phyloP scores from a whole-genome alignment of 2,888 invertebrate genomes.

The Julus scandinavius region DNA sequence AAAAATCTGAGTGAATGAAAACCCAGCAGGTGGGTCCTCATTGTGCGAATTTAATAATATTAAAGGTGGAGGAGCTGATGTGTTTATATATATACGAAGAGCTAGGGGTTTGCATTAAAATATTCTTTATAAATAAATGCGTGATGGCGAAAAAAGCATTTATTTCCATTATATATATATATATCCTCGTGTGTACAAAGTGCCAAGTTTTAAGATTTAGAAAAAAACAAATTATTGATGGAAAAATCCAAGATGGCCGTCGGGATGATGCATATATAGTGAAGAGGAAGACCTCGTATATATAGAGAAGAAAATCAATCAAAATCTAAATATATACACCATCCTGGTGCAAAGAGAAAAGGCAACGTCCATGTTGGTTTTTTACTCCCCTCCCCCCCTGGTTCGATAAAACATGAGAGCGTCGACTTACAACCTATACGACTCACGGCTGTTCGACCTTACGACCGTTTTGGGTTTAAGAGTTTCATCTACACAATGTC shows the following conservation, averaged over 20 bases:
- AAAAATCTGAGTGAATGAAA: not conserved
- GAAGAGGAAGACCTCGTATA: not conserved
- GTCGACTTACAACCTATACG: too few relatives aligned
- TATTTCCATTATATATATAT: not conserved
- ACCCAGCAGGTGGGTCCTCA: conserved; percentile 23
- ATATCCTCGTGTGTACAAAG: not conserved
- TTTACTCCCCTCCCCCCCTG: not conserved
- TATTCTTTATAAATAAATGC: not conserved
- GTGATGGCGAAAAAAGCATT: not conserved
- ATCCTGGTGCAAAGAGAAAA: not conserved
- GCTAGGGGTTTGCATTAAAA: not conserved
- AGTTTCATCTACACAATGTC: too few relatives aligned
- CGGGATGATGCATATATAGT: not conserved
- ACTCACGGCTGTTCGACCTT: too few relatives aligned
- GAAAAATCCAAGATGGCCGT: not conserved
- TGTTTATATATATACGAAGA: not conserved
- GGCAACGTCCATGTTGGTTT: not conserved
- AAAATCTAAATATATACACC: conserved; percentile 1
- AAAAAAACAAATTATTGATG: not conserved
- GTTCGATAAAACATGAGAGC: too few relatives aligned
- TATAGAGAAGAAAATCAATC: not conserved
- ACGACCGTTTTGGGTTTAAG: too few relatives aligned
- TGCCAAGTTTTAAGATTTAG: not conserved
- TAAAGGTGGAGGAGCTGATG: not conserved
- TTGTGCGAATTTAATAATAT: not conserved